Conservation (phyloP, 2,888 invertebrate species). For the Callyntrura sp. region DNA sequence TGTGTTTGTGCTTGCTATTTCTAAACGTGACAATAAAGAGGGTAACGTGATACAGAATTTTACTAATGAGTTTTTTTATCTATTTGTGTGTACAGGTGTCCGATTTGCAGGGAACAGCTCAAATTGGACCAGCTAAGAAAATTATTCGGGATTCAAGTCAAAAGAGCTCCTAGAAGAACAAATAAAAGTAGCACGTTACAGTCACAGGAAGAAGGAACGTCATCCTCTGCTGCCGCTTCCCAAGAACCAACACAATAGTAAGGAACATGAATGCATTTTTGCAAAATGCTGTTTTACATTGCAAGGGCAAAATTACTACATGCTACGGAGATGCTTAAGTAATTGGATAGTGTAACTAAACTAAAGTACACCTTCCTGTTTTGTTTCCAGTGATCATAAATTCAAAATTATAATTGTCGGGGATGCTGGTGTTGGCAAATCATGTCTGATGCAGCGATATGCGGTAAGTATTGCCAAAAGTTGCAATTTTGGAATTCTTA, state of each 20-base stretch:
- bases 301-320: too few relatives aligned
- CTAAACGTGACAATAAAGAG: neutral
- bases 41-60: too few relatives aligned
- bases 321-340: too few relatives aligned
- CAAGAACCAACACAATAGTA: constrained; percentile 72
- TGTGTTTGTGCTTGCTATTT: neutral
- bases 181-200: constrained; percentile 43
- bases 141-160: constrained; percentile 80
- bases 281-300: neutral
- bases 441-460: constrained; percentile 97
- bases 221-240: neutral
- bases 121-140: constrained; percentile 78
- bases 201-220: constrained; percentile 8
- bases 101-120: constrained; percentile 78
- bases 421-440: constrained; percentile 98
- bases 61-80: neutral
- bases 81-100: constrained; percentile 74
- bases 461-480: constrained; percentile 85
- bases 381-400: constrained; percentile 80
- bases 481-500: neutral
- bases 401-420: constrained; percentile 90
- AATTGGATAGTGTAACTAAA: neutral
- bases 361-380: neutral
- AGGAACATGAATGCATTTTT: neutral
- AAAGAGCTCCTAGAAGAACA: constrained; percentile 24